phyloP scores from a whole-genome alignment of 1,140 invertebrate genomes.

The Cephus cinctus region DNA sequence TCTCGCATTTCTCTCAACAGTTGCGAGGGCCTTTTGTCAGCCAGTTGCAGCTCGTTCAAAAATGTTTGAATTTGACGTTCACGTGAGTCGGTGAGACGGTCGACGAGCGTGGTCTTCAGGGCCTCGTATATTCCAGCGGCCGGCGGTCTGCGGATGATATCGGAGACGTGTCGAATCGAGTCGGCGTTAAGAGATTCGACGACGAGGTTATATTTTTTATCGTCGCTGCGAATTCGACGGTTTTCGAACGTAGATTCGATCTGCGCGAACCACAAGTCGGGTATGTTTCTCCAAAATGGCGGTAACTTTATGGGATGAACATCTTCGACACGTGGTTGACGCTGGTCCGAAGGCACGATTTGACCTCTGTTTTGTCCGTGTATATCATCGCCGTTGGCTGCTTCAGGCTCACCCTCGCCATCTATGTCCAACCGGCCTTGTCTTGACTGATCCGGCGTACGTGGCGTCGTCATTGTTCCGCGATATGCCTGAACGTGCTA shows the following conservation, averaged over 20 bases:
- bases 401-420: too few species aligned
- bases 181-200: conserved; percentile 11
- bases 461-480: too few species aligned
- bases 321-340: neutral
- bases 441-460: too few species aligned
- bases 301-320: conserved; percentile 1
- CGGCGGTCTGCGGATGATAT: conserved; percentile 9
- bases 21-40: conserved; percentile 25
- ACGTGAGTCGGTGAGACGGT: conserved; percentile 19
- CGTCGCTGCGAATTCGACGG: conserved; percentile 3
- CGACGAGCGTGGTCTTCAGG: conserved; percentile 7
- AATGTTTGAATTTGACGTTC: conserved; percentile 25
- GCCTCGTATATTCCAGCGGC: conserved; percentile 7
- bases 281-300: conserved; percentile 11
- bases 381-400: too few species aligned
- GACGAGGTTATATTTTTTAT: conserved; percentile 13
- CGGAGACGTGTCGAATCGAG: conserved; percentile 3
- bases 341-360: too few species aligned
- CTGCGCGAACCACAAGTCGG: conserved; percentile 15
- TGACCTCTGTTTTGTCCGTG: too few species aligned
- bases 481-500: too few species aligned
- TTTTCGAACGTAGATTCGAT: conserved; percentile 9
- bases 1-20: conserved; percentile 22
- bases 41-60: conserved; percentile 24
- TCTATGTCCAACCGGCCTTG: too few species aligned